Evolutionary conservation across 2,113 vertebrate species (phyloP).

Genomic region (Sphyrna mokarran): DNA sequence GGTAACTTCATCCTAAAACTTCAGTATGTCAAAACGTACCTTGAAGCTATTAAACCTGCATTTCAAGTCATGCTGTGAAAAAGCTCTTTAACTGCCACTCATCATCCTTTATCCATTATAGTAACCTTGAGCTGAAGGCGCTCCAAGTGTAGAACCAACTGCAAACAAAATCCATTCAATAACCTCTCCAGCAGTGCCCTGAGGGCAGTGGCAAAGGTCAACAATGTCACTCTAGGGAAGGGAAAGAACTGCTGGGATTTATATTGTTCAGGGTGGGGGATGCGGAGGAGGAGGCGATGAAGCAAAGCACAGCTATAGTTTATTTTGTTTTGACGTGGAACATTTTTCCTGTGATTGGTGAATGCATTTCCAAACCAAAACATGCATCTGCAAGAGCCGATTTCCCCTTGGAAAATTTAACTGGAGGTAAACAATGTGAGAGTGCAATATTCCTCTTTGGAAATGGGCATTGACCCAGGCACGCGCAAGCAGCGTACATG

Average conservation of each 20-base stretch:
- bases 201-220: slow-evolving; percentile 45
- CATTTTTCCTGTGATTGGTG: not conserved
- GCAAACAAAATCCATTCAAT: slow-evolving; percentile 51
- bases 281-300: too few species aligned
- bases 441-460: not conserved
- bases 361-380: not conserved
- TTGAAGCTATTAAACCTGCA: slow-evolving; percentile 57
- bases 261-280: not conserved
- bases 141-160: slow-evolving; percentile 43
- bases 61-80: slow-evolving; percentile 48
- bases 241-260: slow-evolving; percentile 24
- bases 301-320: not conserved
- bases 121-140: slow-evolving; percentile 52
- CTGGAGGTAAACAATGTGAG: not conserved
- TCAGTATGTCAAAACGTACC: slow-evolving; percentile 48
- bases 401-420: not conserved
- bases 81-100: slow-evolving; percentile 41
- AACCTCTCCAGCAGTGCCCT: slow-evolving; percentile 45
- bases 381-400: not conserved
- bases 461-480: not conserved
- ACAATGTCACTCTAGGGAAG: slow-evolving; percentile 41
- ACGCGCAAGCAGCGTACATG: not conserved
- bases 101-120: slow-evolving; percentile 49
- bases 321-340: not conserved
- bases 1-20: slow-evolving; percentile 24